phyloP scores from a whole-genome alignment of 2,888 invertebrate species.

The Amorpha juglandis region DNA sequence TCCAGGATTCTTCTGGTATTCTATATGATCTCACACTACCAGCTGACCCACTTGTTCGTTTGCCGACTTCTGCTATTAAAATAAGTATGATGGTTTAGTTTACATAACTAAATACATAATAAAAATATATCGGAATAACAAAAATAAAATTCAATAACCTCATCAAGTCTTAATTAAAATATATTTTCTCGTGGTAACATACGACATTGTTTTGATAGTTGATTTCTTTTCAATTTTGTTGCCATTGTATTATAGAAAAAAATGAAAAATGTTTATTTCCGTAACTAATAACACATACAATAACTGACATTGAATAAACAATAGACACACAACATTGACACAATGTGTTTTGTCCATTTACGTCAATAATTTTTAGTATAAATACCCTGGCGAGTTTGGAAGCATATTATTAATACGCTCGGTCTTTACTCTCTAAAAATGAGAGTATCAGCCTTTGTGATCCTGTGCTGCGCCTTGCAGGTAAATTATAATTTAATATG shows the following conservation, averaged over 20 bases:
- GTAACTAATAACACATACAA: no score
- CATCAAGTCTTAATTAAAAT: slow-evolving; percentile 57
- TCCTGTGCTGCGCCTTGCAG: slow-evolving; percentile 77
- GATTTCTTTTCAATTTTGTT: slow-evolving; percentile 48
- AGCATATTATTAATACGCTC: slow-evolving; percentile 69
- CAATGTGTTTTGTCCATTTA: slow-evolving; percentile 41
- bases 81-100: no score
- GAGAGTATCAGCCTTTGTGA: slow-evolving; percentile 77
- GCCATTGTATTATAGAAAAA: slow-evolving; percentile 60
- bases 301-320: slow-evolving; percentile 30
- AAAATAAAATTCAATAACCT: slow-evolving; percentile 46
- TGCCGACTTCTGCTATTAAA: no score
- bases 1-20: no score
- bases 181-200: slow-evolving; percentile 68
- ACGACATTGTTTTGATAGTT: slow-evolving; percentile 52
- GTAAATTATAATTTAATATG: slow-evolving; percentile 65
- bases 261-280: no score
- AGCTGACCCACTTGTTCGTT: no score
- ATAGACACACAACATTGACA: no score
- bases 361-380: slow-evolving; percentile 62
- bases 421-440: slow-evolving; percentile 75
- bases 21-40: no score
- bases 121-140: slow-evolving; percentile 22
- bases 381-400: slow-evolving; percentile 48
- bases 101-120: no score